Evolutionary conservation across 2,797 vertebrate genomes (phyloP).

Genomic region (Poeciliopsis infans): DNA sequence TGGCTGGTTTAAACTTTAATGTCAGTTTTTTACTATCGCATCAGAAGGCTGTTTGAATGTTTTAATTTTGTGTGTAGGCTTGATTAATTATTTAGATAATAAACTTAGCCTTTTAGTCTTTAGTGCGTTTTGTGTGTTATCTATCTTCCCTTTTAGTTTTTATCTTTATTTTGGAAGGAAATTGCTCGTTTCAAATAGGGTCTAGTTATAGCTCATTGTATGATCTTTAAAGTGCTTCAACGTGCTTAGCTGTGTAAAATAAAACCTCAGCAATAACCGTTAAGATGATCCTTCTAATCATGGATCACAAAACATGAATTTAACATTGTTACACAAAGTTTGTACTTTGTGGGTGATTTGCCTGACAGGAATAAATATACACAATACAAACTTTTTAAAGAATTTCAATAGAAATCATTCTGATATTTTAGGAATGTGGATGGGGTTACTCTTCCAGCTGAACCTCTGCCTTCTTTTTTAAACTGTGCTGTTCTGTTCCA

Average conservation of each 20-base stretch:
- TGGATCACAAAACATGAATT: background rate
- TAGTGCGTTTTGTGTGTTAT: too few species aligned
- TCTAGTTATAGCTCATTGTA: background rate
- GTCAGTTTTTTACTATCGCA: background rate
- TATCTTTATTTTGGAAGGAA: background rate
- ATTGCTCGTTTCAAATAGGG: background rate
- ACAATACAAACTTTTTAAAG: background rate
- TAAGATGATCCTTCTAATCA: background rate
- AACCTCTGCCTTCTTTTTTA: background rate
- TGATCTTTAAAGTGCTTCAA: slow-evolving; percentile 8
- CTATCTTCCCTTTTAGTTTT: too few species aligned
- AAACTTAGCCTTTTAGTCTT: background rate
- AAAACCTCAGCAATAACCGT: slow-evolving; percentile 6
- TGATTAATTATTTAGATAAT: background rate
- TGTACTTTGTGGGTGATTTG: background rate
- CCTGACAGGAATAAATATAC: background rate
- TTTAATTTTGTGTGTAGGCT: background rate
- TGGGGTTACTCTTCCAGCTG: background rate
- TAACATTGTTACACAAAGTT: background rate
- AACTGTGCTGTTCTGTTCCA: background rate
- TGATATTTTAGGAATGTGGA: background rate
- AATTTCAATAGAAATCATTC: background rate
- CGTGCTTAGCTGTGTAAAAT: slow-evolving; percentile 9
- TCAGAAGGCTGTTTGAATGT: background rate
- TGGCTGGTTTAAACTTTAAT: slow-evolving; percentile 13